These are phyloP conservation scores for Ploceus nigricollis DNA, from an alignment of 2,113 vertebrate genomes.

Conservation along the genomic window DNA sequence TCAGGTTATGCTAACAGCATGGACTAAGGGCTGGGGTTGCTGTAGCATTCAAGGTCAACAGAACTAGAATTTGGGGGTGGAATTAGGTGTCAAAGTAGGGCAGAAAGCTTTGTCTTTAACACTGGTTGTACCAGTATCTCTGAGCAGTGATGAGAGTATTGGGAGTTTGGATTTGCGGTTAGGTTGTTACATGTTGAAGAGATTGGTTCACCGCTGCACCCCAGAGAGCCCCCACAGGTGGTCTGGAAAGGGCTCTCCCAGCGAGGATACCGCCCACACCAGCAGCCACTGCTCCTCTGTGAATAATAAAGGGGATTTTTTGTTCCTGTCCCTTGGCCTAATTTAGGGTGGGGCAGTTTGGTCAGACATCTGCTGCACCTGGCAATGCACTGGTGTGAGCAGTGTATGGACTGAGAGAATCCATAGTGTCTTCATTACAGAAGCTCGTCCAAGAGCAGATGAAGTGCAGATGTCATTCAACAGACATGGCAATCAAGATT, in stretches of 20 bases:
- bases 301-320: neutral
- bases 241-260: neutral
- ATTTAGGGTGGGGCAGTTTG: neutral
- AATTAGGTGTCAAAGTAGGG: neutral
- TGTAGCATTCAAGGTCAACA: neutral
- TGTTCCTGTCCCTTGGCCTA: neutral
- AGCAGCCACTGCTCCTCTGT: neutral
- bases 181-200: neutral
- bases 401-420: fast-evolving
- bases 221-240: neutral
- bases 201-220: neutral
- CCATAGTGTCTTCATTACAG: neutral
- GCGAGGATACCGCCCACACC: neutral
- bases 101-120: neutral
- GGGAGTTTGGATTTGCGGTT: neutral
- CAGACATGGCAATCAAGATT: neutral
- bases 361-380: neutral
- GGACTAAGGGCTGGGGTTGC: neutral
- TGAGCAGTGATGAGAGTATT: neutral
- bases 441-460: neutral
- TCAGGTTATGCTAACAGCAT: neutral
- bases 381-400: neutral
- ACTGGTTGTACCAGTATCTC: neutral
- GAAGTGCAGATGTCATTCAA: neutral
- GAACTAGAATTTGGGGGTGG: neutral